Conservation (phyloP, 2,113 vertebrate species). For the Regulus satrapa region DNA sequence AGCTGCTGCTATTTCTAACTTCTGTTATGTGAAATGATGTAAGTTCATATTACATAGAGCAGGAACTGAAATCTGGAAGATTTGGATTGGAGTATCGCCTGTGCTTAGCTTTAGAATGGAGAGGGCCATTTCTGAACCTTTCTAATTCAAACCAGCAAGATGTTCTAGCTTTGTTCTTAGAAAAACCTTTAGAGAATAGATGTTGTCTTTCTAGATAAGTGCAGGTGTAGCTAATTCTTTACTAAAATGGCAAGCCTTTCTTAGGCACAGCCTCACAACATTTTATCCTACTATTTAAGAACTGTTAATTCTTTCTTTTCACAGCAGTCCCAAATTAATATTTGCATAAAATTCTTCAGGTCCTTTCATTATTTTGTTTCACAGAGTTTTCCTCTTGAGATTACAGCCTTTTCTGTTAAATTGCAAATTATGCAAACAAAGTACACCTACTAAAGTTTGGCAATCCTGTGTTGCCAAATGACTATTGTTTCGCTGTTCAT, state of each 20-base stretch:
- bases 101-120: background rate
- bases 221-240: background rate
- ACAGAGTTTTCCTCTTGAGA: background rate
- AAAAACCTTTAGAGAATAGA: background rate
- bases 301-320: background rate
- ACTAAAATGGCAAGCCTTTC: background rate
- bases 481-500: constrained; percentile 40
- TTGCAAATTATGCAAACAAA: constrained; percentile 47
- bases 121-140: background rate
- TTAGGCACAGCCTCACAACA: background rate
- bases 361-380: background rate
- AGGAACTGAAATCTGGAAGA: background rate
- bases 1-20: background rate
- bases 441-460: constrained; percentile 31
- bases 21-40: background rate
- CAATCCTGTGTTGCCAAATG: constrained; percentile 12
- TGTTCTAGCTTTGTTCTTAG: background rate
- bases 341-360: constrained; percentile 15
- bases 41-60: background rate
- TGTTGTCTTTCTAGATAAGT: background rate
- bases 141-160: background rate
- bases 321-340: background rate
- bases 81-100: background rate
- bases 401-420: constrained; percentile 26
- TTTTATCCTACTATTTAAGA: background rate